Percentiles rank a stretch among this genome's conserved stretches.
These are phyloP conservation scores for Margaritifera margaritifera DNA, from an alignment of 2,888 invertebrate genomes.

Conservation along the genomic window DNA sequence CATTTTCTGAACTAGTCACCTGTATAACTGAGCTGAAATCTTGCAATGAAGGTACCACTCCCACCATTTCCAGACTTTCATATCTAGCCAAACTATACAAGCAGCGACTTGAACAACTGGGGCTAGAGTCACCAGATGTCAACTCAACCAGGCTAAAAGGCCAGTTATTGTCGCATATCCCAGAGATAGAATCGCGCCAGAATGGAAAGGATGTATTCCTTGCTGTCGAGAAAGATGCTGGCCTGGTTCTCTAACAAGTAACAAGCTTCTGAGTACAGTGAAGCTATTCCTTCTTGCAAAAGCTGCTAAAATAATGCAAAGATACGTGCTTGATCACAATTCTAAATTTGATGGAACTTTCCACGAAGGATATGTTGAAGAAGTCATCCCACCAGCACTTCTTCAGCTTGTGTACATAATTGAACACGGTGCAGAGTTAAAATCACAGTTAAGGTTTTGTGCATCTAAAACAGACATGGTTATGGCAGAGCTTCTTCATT, in stretches of 20 bases:
- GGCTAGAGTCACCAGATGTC: too few relatives aligned
- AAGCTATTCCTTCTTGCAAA: slow-evolving; percentile 36
- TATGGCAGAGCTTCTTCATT: slow-evolving; percentile 19
- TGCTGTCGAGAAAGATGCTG: slow-evolving; percentile 34
- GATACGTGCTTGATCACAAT: too few relatives aligned
- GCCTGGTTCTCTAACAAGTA: slow-evolving; percentile 13
- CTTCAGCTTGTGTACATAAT: slow-evolving; percentile 23
- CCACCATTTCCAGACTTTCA: too few relatives aligned
- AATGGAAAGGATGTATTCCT: slow-evolving; percentile 35
- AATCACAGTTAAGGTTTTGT: slow-evolving; percentile 14
- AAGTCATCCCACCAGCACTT: too few relatives aligned
- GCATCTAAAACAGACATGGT: slow-evolving; percentile 12
- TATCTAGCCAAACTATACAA: too few relatives aligned
- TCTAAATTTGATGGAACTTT: too few relatives aligned
- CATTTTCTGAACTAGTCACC: too few relatives aligned
- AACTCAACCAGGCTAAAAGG: slow-evolving; percentile 19
- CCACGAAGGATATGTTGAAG: too few relatives aligned
- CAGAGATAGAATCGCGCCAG: slow-evolving; percentile 24
- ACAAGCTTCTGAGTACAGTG: slow-evolving; percentile 19
- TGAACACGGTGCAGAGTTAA: slow-evolving; percentile 20
- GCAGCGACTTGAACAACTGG: too few relatives aligned
- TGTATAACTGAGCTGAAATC: too few relatives aligned
- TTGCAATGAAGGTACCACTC: too few relatives aligned
- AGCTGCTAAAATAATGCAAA: slow-evolving; percentile 40
- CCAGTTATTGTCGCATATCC: slow-evolving; percentile 16